A percentile compares a stretch with the other conserved stretches of the same genome.
Conservation (phyloP, 2,113 vertebrate species). For the Chlamydotis undulata region DNA sequence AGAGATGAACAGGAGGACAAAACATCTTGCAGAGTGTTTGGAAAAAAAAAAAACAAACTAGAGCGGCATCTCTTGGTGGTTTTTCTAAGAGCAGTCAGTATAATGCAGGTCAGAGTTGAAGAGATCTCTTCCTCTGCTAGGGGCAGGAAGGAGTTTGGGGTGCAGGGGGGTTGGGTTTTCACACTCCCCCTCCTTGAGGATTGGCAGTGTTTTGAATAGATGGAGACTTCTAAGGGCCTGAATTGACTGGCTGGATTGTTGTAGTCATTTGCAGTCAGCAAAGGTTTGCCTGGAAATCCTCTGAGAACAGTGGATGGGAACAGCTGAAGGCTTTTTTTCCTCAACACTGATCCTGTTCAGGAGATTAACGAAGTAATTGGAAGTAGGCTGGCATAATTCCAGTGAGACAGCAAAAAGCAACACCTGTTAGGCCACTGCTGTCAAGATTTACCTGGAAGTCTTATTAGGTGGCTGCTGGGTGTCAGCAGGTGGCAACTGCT, state of each 20-base stretch:
- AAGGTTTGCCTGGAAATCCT: not conserved
- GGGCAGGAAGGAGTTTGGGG: not conserved
- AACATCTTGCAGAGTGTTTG: not conserved
- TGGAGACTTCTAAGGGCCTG: not conserved
- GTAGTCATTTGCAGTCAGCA: conserved; percentile 25
- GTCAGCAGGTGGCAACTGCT: not conserved
- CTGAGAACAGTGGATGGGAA: not conserved
- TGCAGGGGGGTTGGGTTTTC: not conserved
- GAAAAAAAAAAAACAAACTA: not conserved
- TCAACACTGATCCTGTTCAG: not conserved
- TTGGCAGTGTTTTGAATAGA: not conserved
- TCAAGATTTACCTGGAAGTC: not conserved
- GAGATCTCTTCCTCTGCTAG: not conserved
- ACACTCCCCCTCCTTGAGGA: not conserved
- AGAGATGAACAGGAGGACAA: not conserved
- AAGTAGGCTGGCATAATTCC: not conserved
- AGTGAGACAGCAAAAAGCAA: not conserved
- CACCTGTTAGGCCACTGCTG: not conserved
- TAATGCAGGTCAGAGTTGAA: not conserved
- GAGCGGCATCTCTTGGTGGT: not conserved
- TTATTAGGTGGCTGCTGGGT: not conserved
- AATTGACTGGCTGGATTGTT: not conserved
- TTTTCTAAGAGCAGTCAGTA: not conserved
- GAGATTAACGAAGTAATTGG: conserved; percentile 7
- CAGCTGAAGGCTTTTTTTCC: not conserved